Evolutionary conservation across 2,797 vertebrate species (phyloP).

Genomic region (Sciurus carolinensis): DNA sequence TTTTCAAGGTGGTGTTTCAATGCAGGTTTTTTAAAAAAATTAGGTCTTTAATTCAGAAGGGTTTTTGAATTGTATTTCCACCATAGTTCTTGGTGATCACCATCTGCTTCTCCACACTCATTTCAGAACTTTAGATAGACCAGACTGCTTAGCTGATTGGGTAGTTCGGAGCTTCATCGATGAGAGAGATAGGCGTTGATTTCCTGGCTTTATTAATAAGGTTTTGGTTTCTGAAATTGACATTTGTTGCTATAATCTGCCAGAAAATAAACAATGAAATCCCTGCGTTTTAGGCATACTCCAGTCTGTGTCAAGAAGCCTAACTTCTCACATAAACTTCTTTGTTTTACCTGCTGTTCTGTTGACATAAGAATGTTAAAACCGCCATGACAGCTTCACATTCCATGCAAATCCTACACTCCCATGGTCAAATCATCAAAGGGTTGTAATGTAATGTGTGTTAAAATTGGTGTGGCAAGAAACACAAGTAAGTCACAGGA

Average conservation of each 20-base stretch:
- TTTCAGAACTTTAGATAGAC: neutral
- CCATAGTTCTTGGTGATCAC: neutral
- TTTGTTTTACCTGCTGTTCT: neutral
- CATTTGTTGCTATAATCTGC: neutral
- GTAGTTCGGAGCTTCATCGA: neutral
- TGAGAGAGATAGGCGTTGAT: neutral
- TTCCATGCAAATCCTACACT: neutral
- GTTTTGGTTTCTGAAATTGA: neutral
- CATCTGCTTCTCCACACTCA: neutral
- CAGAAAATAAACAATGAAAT: neutral
- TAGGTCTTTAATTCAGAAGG: neutral
- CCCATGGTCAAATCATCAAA: neutral
- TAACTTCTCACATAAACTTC: neutral
- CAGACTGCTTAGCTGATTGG: neutral
- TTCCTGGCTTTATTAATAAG: neutral
- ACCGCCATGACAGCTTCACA: neutral
- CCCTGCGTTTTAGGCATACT: neutral
- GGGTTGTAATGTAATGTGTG: neutral
- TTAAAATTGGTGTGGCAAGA: neutral
- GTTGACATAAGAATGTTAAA: neutral
- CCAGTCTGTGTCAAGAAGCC: neutral
- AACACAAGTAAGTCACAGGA: neutral
- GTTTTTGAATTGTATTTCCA: neutral
- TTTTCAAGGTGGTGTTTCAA: neutral
- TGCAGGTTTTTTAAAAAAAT: neutral